phyloP scores from a whole-genome alignment of 2,113 vertebrate genomes.

The Myotis brandtii region DNA sequence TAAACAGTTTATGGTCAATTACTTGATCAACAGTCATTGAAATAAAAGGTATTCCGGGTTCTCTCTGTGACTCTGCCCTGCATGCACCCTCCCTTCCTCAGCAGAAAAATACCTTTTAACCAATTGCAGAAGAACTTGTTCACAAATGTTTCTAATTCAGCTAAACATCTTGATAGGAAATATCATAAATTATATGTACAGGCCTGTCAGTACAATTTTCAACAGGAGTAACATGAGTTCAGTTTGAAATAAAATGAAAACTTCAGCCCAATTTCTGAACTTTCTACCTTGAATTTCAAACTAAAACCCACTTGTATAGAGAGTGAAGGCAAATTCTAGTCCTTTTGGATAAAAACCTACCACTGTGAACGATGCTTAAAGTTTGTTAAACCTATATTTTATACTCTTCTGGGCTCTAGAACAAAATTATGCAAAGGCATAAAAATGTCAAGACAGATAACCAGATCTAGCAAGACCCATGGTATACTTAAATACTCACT shows the following conservation, averaged over 20 bases:
- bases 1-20: slow-evolving; percentile 85
- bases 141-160: slow-evolving; percentile 88
- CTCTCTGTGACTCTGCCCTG: slow-evolving; percentile 61
- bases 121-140: slow-evolving; percentile 76
- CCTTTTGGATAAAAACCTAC: slow-evolving; percentile 54
- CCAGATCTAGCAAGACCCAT: not conserved
- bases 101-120: slow-evolving; percentile 82
- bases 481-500: not conserved
- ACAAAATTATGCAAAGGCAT: not conserved
- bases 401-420: not conserved
- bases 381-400: slow-evolving; percentile 1
- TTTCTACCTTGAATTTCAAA: slow-evolving; percentile 76
- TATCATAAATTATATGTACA: slow-evolving; percentile 86
- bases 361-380: not conserved
- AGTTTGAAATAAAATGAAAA: slow-evolving; percentile 85
- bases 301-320: slow-evolving; percentile 58
- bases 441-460: not conserved
- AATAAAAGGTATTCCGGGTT: slow-evolving; percentile 78
- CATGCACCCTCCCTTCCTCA: slow-evolving; percentile 36
- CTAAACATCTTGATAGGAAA: slow-evolving; percentile 88
- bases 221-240: slow-evolving; percentile 82
- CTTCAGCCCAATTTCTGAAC: slow-evolving; percentile 80
- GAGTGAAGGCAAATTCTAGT: slow-evolving; percentile 46
- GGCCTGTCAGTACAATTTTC: slow-evolving; percentile 86
- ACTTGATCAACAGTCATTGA: slow-evolving; percentile 79